Conservation (phyloP, 2,888 invertebrate species). For the Liposcelis brunnea region DNA sequence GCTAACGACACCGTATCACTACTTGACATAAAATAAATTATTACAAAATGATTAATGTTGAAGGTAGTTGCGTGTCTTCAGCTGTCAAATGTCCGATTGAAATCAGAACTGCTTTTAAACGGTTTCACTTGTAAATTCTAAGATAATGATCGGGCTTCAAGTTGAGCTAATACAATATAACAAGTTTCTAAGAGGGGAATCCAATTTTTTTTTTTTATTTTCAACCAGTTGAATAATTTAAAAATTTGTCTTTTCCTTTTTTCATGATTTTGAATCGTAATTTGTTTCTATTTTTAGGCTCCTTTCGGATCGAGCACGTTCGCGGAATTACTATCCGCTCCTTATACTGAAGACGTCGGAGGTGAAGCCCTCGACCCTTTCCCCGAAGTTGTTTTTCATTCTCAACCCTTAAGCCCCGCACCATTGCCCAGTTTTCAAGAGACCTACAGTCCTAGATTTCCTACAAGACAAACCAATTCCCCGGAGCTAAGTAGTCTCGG, state of each 20-base stretch:
- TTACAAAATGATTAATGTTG: constrained; percentile 3
- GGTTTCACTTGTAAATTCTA: no score
- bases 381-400: constrained; percentile 39
- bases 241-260: no score
- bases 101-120: no score
- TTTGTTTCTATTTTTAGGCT: constrained; percentile 36
- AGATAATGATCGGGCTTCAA: no score
- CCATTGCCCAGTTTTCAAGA: constrained; percentile 74
- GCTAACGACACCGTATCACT: not conserved
- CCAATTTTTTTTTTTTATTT: no score
- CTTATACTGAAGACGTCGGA: constrained; percentile 53
- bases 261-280: no score
- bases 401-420: constrained; percentile 33
- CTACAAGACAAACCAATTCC: constrained; percentile 28
- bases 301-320: constrained; percentile 62
- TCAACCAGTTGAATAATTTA: no score
- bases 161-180: no score
- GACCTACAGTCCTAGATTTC: constrained; percentile 62
- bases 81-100: constrained; percentile 1
- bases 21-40: constrained; percentile 3
- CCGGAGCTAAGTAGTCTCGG: constrained; percentile 43
- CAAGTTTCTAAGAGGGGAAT: no score
- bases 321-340: constrained; percentile 56
- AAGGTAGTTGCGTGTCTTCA: not conserved
- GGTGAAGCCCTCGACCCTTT: constrained; percentile 59